A percentile compares a stretch with the other conserved stretches of the same genome.
Conservation (phyloP, 2,797 vertebrate genomes). For the Nannoperca obscura region DNA sequence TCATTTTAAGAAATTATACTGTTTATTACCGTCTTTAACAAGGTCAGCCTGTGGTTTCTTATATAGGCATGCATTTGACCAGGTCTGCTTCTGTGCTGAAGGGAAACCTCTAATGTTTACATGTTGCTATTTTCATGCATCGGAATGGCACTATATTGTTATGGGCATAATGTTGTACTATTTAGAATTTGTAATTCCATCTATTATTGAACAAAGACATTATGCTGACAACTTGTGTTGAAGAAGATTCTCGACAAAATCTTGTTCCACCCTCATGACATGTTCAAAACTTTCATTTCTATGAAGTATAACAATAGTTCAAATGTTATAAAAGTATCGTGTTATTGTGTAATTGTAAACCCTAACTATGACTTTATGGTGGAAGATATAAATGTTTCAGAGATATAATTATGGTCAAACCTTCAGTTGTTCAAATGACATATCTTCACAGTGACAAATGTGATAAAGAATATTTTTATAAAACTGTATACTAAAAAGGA, state of each 20-base stretch:
- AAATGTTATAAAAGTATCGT: not conserved
- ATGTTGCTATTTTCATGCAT: slow-evolving; percentile 20
- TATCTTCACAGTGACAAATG: slow-evolving; percentile 7
- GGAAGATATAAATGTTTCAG: not conserved
- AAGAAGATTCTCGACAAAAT: not conserved
- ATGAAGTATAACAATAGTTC: not conserved
- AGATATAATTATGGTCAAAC: not conserved
- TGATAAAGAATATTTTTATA: slow-evolving; percentile 51
- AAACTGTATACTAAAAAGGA: not conserved
- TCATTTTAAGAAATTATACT: slow-evolving; percentile 1
- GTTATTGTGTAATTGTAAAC: not conserved
- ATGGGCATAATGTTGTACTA: not conserved
- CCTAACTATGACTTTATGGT: not conserved
- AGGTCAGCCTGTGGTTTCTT: slow-evolving; percentile 1
- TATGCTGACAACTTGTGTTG: not conserved
- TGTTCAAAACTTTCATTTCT: not conserved
- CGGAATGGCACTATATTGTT: not conserved
- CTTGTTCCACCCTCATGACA: not conserved
- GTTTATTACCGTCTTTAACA: not conserved
- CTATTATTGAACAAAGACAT: not conserved
- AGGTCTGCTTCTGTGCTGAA: slow-evolving; percentile 3
- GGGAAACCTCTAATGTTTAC: slow-evolving; percentile 26
- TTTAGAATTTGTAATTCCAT: not conserved
- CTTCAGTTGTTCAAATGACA: not conserved
- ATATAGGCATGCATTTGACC: not conserved